Percentiles rank a stretch among this genome's conserved stretches.
These are phyloP conservation scores for Galagoides demidoff DNA, from an alignment of 2,797 vertebrate species.

Conservation along the genomic window DNA sequence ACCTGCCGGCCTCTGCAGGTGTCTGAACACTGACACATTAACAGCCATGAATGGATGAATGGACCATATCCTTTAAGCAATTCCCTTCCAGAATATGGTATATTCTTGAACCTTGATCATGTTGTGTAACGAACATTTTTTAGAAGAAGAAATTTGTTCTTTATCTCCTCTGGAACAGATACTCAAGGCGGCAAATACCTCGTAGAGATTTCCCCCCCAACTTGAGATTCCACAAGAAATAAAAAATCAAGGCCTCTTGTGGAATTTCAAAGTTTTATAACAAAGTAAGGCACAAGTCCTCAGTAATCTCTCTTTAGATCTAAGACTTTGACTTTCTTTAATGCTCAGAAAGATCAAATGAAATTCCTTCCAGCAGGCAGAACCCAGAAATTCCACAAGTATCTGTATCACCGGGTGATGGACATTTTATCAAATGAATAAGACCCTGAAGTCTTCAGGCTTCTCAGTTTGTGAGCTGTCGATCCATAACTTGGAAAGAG, in stretches of 20 bases:
- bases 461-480: constrained; percentile 36
- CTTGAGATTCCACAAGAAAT: neutral
- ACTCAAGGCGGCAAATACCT: neutral
- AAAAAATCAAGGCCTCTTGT: neutral
- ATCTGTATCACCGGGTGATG: neutral
- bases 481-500: constrained; percentile 42
- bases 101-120: neutral
- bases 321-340: constrained; percentile 55
- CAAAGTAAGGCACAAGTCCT: neutral
- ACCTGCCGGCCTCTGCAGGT: neutral
- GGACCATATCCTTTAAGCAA: neutral
- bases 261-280: constrained; percentile 39
- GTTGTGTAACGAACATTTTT: neutral
- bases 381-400: constrained; percentile 67
- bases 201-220: neutral
- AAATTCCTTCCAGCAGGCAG: constrained; percentile 36
- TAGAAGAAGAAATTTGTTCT: neutral
- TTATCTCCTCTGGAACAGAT: neutral
- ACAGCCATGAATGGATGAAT: neutral
- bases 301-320: constrained; percentile 48
- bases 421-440: constrained; percentile 51
- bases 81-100: neutral
- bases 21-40: neutral
- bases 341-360: constrained; percentile 67
- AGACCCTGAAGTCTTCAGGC: constrained; percentile 31